Evolutionary conservation across 1,140 invertebrate species (phyloP).

Genomic region (Dermatophagoides farinae): DNA sequence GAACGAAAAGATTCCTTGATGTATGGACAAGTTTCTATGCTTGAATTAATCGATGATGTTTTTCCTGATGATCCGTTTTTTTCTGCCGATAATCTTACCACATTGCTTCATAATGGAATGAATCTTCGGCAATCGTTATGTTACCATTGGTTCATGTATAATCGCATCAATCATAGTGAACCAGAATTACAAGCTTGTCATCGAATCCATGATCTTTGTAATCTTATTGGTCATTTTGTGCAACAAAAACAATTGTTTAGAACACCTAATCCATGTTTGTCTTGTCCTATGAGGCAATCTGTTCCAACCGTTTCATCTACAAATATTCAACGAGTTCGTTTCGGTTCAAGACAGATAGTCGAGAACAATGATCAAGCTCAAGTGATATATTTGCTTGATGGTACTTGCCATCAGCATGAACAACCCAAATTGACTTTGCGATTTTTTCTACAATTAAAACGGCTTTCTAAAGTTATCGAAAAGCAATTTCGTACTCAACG

Average conservation of each 20-base stretch:
- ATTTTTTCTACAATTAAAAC: not conserved
- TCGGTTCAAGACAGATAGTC: not conserved
- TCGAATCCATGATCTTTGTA: not conserved
- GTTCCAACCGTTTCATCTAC: not conserved
- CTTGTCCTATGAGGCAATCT: not conserved
- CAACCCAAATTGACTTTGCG: not conserved
- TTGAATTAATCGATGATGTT: no score
- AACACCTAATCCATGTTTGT: constrained; percentile 4
- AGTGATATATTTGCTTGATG: constrained; percentile 4
- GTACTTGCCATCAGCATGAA: not conserved
- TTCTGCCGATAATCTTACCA: no score
- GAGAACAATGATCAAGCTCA: not conserved
- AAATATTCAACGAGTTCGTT: not conserved
- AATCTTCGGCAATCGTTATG: not conserved
- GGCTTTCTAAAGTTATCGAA: not conserved
- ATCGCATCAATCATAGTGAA: not conserved
- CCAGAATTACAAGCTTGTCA: not conserved
- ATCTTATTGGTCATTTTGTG: constrained; percentile 3
- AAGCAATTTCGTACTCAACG: constrained; percentile 3
- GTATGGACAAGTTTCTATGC: no score
- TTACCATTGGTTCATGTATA: not conserved
- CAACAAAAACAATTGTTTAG: not conserved
- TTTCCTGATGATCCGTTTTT: no score
- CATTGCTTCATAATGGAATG: not conserved
- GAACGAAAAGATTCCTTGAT: no score